phyloP scores from a whole-genome alignment of 2,113 vertebrate genomes.

The Brienomyrus brachyistius region DNA sequence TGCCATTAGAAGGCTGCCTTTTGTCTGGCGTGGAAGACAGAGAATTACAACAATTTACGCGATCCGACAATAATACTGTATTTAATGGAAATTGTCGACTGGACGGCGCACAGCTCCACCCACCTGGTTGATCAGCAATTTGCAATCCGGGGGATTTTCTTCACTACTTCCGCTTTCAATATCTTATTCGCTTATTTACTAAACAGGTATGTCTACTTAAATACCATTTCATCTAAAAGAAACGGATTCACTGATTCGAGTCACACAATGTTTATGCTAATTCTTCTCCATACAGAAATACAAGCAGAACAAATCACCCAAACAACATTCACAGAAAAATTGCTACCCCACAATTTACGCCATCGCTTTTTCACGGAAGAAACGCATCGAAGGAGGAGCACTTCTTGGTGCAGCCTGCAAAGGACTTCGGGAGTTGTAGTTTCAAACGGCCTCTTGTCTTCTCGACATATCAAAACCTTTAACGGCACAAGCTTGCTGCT shows the following conservation, averaged over 20 bases:
- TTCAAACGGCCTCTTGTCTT: neutral
- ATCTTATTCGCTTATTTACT: neutral
- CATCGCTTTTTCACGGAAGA: conserved; percentile 18
- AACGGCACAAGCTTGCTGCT: neutral
- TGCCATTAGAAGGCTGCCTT: neutral
- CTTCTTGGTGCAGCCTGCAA: neutral
- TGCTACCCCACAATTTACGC: conserved; percentile 1
- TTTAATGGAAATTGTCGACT: neutral
- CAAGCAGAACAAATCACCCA: neutral
- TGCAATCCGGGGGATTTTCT: conserved; percentile 8
- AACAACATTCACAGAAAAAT: neutral
- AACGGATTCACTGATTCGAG: neutral
- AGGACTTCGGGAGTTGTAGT: conserved; percentile 10
- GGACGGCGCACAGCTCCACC: conserved; percentile 15
- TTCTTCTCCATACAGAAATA: neutral
- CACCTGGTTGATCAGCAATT: conserved; percentile 21
- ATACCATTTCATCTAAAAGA: neutral
- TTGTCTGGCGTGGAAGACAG: neutral
- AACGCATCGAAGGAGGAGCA: neutral
- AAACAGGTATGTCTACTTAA: neutral
- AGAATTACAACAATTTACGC: neutral
- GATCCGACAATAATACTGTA: neutral
- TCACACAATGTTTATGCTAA: neutral
- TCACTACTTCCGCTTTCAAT: conserved; percentile 16
- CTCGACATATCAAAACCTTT: neutral